phyloP scores from a whole-genome alignment of 2,888 invertebrate genomes.

The Cantharis rustica region DNA sequence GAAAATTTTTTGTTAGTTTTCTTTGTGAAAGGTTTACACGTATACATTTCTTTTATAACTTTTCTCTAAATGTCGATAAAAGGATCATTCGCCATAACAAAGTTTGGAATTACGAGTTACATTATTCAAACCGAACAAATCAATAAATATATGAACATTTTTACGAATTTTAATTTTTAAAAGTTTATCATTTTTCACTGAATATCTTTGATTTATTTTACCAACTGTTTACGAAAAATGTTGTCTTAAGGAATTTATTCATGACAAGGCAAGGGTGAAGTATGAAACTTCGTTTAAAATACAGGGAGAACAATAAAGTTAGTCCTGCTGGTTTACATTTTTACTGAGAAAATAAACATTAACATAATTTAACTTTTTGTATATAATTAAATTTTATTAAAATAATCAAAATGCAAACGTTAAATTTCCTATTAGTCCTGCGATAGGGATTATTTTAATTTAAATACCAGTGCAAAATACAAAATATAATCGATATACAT shows the following conservation, averaged over 20 bases:
- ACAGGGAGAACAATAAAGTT: not conserved
- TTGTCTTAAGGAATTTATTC: not conserved
- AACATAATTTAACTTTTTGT: not conserved
- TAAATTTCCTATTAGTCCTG: too few species aligned
- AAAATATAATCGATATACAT: too few species aligned
- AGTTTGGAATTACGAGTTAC: not conserved
- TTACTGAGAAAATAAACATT: not conserved
- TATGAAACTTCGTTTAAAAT: not conserved
- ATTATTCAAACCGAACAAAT: not conserved
- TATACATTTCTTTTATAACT: not conserved
- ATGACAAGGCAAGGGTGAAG: not conserved
- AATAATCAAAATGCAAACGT: too few species aligned
- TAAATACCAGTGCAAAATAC: too few species aligned
- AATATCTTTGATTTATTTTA: not conserved
- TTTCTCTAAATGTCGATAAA: not conserved
- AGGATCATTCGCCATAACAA: not conserved
- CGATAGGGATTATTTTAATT: too few species aligned
- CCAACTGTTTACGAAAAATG: not conserved
- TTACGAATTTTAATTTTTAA: not conserved
- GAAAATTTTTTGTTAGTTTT: not conserved
- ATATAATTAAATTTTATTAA: too few species aligned
- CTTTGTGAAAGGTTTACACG: not conserved
- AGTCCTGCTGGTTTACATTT: too few species aligned
- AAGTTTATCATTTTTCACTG: not conserved
- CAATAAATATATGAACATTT: not conserved